These are phyloP conservation scores for Callithrix jacchus DNA, from an alignment of 2,113 vertebrate genomes.

Conservation along the genomic window DNA sequence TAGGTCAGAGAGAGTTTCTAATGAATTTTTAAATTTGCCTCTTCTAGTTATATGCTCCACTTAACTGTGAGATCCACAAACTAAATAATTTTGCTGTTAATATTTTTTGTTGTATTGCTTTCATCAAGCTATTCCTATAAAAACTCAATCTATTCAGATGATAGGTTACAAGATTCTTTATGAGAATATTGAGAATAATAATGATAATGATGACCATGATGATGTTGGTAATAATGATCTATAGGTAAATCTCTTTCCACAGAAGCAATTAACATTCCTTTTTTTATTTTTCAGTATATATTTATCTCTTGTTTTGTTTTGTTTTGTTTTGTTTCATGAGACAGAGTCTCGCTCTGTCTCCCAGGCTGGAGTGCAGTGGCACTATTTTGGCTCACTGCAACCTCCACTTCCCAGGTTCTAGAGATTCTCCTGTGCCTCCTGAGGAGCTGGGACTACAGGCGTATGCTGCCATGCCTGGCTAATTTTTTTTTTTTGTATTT, in stretches of 20 bases:
- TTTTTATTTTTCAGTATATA: neutral
- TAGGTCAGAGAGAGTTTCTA: neutral
- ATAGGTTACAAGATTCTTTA: neutral
- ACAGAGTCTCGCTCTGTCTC: too few species aligned
- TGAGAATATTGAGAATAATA: neutral
- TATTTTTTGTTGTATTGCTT: neutral
- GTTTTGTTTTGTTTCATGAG: too few species aligned
- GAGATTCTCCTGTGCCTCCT: too few species aligned
- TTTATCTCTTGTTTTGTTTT: too few species aligned
- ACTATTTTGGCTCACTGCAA: too few species aligned
- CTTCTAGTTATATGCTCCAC: neutral
- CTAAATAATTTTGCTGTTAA: neutral
- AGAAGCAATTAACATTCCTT: neutral
- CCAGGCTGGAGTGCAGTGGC: too few species aligned
- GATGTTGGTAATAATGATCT: too few species aligned
- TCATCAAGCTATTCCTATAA: neutral
- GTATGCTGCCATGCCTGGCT: too few species aligned
- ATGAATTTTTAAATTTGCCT: neutral
- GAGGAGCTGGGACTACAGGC: too few species aligned
- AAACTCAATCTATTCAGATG: neutral
- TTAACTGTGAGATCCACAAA: neutral
- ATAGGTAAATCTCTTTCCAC: neutral
- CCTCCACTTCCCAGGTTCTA: too few species aligned
- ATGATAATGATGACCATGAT: neutral
- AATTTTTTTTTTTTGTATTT: too few species aligned